Percentiles rank a stretch among this genome's conserved stretches.
Evolutionary conservation across 2,113 vertebrate genomes (phyloP).

Genomic region (Todiramphus chloris): DNA sequence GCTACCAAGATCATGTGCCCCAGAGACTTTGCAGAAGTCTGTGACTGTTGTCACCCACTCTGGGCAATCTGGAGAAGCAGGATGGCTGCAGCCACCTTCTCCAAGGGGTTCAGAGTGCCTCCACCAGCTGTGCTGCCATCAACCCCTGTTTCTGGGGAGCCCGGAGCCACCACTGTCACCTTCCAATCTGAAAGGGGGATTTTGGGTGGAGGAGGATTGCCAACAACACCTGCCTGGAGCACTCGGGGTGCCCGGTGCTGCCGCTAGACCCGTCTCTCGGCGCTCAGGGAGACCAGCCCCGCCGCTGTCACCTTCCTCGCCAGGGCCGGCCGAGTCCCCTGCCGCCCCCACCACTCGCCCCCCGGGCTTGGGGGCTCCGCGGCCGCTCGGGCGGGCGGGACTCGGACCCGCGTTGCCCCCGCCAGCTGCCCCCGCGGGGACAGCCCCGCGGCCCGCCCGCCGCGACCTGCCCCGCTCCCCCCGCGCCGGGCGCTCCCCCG

Average conservation of each 20-base stretch:
- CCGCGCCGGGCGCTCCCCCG: too few relatives aligned
- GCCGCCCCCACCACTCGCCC: background rate
- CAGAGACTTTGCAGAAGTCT: background rate
- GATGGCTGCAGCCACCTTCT: background rate
- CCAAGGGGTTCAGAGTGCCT: background rate
- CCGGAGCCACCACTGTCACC: background rate
- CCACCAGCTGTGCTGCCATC: background rate
- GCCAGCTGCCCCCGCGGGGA: background rate
- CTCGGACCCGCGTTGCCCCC: background rate
- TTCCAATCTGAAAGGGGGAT: background rate
- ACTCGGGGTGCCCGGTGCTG: background rate
- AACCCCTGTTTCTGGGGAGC: background rate
- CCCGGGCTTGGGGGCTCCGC: background rate
- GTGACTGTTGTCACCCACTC: background rate
- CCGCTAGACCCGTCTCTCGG: background rate
- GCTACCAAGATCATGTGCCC: background rate
- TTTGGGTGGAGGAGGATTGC: background rate
- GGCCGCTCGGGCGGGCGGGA: background rate
- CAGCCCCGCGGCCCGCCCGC: background rate
- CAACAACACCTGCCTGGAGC: background rate
- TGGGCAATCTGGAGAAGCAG: rapidly evolving
- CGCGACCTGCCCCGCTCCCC: background rate
- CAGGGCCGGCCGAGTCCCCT: background rate
- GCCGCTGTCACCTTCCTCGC: background rate
- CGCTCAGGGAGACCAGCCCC: background rate